A percentile compares a stretch with the other conserved stretches of the same genome.
phyloP scores from a whole-genome alignment of 2,113 vertebrate species.

The Bagarius yarrelli region DNA sequence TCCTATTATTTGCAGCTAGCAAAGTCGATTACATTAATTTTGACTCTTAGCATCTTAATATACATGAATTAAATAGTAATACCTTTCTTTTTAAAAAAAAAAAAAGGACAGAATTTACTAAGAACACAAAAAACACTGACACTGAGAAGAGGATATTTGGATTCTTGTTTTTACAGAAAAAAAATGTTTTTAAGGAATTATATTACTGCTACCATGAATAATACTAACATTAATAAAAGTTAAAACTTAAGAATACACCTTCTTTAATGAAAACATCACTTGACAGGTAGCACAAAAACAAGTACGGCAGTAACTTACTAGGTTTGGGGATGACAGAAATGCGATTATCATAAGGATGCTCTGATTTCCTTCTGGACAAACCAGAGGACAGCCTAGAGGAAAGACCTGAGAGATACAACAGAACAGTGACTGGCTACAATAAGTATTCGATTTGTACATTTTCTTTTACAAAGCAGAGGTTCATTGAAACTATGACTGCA shows the following conservation, averaged over 20 bases:
- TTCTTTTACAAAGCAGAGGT: not conserved
- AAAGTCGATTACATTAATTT: no score
- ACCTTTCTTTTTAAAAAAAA: no score
- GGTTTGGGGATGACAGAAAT: conserved; percentile 47
- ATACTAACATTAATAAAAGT: not conserved
- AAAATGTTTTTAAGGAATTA: not conserved
- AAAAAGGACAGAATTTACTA: no score
- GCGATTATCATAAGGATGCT: conserved; percentile 61
- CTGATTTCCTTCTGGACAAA: conserved; percentile 39
- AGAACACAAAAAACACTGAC: no score
- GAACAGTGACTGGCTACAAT: not conserved
- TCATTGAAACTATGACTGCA: not conserved
- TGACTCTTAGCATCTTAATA: no score
- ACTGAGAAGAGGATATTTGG: no score
- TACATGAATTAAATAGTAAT: no score
- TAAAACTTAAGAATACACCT: not conserved
- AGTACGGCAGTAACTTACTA: conserved; percentile 43
- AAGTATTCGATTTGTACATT: not conserved
- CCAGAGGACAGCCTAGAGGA: conserved; percentile 26
- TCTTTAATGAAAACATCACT: not conserved
- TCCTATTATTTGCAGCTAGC: no score
- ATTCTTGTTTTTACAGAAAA: no score
- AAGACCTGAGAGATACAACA: conserved; percentile 15
- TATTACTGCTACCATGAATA: not conserved
- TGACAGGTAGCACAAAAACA: not conserved